Evolutionary conservation across 23 tunicate genomes (phyloP).

Genomic region (Styela clava): DNA sequence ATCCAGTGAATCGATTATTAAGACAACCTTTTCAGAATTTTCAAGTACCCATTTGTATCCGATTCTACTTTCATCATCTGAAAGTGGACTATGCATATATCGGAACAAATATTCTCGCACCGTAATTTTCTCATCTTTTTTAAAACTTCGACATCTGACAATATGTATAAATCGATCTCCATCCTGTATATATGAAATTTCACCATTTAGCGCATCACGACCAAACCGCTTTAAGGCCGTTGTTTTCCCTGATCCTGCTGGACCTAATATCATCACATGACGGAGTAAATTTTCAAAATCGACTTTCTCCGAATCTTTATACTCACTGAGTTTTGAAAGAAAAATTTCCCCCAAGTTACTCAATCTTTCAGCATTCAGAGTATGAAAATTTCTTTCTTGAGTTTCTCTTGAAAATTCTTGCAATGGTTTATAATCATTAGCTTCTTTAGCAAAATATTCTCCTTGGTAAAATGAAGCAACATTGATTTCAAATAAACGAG

Average conservation of each 20-base stretch:
- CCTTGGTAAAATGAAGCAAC: not conserved
- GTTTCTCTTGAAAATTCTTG: not conserved
- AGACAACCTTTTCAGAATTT: not conserved
- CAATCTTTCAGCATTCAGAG: too few relatives aligned
- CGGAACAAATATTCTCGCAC: not conserved
- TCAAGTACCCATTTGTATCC: not conserved
- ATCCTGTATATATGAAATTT: too few relatives aligned
- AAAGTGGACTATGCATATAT: not conserved
- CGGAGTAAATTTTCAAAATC: too few relatives aligned
- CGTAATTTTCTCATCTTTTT: not conserved
- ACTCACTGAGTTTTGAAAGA: too few relatives aligned
- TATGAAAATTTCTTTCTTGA: not conserved
- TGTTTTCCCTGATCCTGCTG: not conserved
- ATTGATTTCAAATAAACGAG: not conserved
- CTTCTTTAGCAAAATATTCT: not conserved
- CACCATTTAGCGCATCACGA: not conserved
- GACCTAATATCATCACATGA: not conserved
- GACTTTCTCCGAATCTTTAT: too few relatives aligned
- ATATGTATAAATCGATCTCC: not conserved
- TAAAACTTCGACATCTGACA: not conserved
- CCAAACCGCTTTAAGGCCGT: not conserved
- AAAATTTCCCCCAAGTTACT: too few relatives aligned
- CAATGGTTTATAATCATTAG: not conserved
- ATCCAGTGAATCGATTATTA: not conserved
- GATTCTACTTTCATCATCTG: not conserved